These are phyloP conservation scores for Periophthalmus modestus DNA, from an alignment of 2,113 vertebrate genomes.

Conservation along the genomic window DNA sequence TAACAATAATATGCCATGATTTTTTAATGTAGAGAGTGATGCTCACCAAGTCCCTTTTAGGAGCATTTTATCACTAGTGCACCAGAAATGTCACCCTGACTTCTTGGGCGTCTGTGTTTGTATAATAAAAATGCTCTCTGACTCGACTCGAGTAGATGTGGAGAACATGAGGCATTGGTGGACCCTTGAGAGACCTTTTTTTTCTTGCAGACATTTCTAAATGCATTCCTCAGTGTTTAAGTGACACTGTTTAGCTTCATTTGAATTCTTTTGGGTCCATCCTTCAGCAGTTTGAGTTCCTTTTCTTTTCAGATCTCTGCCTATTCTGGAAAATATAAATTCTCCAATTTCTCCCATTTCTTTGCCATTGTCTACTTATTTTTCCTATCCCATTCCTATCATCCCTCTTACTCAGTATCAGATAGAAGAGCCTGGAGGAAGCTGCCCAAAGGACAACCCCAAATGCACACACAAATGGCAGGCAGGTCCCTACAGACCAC, in stretches of 20 bases:
- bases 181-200: constrained; percentile 19
- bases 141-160: neutral
- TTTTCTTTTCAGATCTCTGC: constrained; percentile 59
- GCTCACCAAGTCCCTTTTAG: constrained; percentile 12
- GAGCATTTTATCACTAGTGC: constrained; percentile 48
- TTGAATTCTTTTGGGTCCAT: constrained; percentile 43
- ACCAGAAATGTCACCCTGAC: constrained; percentile 44
- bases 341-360: constrained; percentile 68
- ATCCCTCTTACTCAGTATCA: constrained; percentile 52
- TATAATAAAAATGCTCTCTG: neutral
- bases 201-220: constrained; percentile 20
- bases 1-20: neutral
- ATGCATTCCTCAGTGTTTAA: constrained; percentile 45
- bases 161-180: constrained; percentile 14
- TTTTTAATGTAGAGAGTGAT: neutral
- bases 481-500: constrained; percentile 55
- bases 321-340: constrained; percentile 51
- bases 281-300: constrained; percentile 45
- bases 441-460: constrained; percentile 62
- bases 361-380: constrained; percentile 40
- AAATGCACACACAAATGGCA: constrained; percentile 56
- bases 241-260: constrained; percentile 47
- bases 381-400: constrained; percentile 51
- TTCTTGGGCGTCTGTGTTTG: constrained; percentile 41
- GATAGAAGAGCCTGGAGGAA: constrained; percentile 47